Evolutionary conservation across 2,797 vertebrate species (phyloP).

Genomic region (Spondyliosoma cantharus): DNA sequence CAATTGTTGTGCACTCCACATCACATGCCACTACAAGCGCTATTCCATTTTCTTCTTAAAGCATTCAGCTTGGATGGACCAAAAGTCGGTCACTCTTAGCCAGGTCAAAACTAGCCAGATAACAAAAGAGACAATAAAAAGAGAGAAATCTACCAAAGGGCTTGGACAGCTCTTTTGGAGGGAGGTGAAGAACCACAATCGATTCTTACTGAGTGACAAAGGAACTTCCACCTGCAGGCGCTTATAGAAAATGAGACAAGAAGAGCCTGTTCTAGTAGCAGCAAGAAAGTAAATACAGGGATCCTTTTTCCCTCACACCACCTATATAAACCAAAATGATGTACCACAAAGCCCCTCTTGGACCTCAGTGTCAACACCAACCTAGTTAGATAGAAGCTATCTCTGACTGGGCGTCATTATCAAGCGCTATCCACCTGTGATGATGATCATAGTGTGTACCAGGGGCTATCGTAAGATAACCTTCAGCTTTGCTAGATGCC

Average conservation of each 20-base stretch:
- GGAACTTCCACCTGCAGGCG: slow-evolving; percentile 5
- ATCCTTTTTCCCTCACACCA: neutral
- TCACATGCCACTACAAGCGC: neutral
- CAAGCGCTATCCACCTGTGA: neutral
- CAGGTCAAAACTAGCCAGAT: slow-evolving; percentile 14
- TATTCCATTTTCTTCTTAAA: slow-evolving; percentile 8
- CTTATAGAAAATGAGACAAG: slow-evolving; percentile 2
- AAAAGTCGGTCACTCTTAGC: slow-evolving; percentile 2
- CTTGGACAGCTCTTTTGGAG: slow-evolving; percentile 13
- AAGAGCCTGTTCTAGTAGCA: slow-evolving; percentile 3
- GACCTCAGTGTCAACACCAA: slow-evolving; percentile 14
- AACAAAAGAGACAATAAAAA: slow-evolving; percentile 16
- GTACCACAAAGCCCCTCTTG: slow-evolving; percentile 8
- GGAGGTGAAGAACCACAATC: neutral
- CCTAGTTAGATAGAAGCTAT: neutral
- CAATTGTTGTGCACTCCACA: slow-evolving; percentile 22
- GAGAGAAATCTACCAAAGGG: neutral
- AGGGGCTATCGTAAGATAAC: neutral
- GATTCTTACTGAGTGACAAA: slow-evolving; percentile 24
- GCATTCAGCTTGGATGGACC: slow-evolving; percentile 14
- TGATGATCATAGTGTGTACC: neutral
- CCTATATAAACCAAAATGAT: slow-evolving; percentile 8
- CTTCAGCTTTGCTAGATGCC: neutral
- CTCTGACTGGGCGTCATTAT: slow-evolving; percentile 3
- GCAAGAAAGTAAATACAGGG: slow-evolving; percentile 1